Evolutionary conservation across 2,888 invertebrate genomes (phyloP).

Genomic region (Cotesia congregata): DNA sequence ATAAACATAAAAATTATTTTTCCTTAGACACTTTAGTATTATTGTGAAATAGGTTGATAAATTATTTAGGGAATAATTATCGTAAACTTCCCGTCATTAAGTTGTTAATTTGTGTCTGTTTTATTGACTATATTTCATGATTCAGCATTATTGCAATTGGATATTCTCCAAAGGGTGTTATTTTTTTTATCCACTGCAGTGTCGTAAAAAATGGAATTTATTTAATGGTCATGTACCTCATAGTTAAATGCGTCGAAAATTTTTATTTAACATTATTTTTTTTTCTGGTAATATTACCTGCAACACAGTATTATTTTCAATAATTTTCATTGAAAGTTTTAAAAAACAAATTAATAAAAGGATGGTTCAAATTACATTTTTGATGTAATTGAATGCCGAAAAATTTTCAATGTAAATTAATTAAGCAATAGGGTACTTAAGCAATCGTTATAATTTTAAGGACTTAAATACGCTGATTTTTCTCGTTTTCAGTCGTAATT

Average conservation of each 20-base stretch:
- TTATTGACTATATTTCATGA: not conserved
- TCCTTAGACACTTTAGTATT: not conserved
- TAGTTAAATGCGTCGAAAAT: not conserved
- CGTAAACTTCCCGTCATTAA: not conserved
- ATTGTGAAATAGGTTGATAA: not conserved
- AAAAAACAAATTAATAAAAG: too few relatives aligned
- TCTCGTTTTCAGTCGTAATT: too few relatives aligned
- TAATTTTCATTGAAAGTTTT: too few relatives aligned
- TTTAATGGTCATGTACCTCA: not conserved
- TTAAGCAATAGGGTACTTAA: too few relatives aligned
- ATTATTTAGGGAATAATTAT: not conserved
- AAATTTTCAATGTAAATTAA: too few relatives aligned
- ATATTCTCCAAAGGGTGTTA: not conserved
- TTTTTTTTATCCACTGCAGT: not conserved
- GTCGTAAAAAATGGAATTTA: not conserved
- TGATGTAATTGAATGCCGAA: too few relatives aligned
- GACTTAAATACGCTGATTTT: too few relatives aligned
- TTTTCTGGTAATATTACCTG: too few relatives aligned
- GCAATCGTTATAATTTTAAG: too few relatives aligned
- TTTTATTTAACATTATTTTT: not conserved
- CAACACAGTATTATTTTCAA: too few relatives aligned
- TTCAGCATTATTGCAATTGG: not conserved
- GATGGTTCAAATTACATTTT: too few relatives aligned
- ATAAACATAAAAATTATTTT: conserved; percentile 15
- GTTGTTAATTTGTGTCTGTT: not conserved